Evolutionary conservation across 2,888 invertebrate species (phyloP), one percentile per base, ranked within the genome.

Genomic region (Acanthosepion esculentum): DNA sequence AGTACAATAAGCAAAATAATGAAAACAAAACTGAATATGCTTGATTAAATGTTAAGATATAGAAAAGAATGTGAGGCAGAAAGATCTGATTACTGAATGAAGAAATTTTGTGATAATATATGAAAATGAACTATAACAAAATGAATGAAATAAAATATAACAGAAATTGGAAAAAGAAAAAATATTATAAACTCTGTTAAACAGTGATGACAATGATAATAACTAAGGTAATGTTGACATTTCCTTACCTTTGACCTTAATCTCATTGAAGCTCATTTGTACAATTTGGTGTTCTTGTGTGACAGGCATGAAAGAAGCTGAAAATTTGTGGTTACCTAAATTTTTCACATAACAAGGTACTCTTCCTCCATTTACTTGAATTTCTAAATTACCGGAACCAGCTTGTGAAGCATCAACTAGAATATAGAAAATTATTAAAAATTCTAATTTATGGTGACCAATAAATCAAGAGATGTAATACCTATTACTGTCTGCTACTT

Each of bases 331-430:
- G 55, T 99, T 99, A 59, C 99, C 99, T 0, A 95, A 95, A 95
- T 97, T 97, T 94, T 97, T 96, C 10, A 97, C 97, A 94, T 96
- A 96, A 95, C 97, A 97, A 0, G 99, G 99, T 64, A 99, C 99
- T 95, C 99, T 98, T 0, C 99, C 99, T 18, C 99, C 99, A 97
- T 99, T 99, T 55, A 99, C 99, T 0, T 99, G 99, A 95, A 99
- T 99, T 97, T 99, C 99, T 92, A 99, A 98, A 97, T 99, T 99
- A 48, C 99, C 99, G 0, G 99, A 99, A 41, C 99, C 99, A 10
- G 99, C 99, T 97, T 99, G 99, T 97, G 99, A 99, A 29, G 99
- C 99, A 98, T 99, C 99, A 97, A 99, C 98, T 97, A 95, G 7
- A 96, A 95, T 7, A 55, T 23, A 59, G 53, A 41, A 93, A 29